Conservation (phyloP, 2,888 invertebrate genomes). For the Seira musarum region DNA sequence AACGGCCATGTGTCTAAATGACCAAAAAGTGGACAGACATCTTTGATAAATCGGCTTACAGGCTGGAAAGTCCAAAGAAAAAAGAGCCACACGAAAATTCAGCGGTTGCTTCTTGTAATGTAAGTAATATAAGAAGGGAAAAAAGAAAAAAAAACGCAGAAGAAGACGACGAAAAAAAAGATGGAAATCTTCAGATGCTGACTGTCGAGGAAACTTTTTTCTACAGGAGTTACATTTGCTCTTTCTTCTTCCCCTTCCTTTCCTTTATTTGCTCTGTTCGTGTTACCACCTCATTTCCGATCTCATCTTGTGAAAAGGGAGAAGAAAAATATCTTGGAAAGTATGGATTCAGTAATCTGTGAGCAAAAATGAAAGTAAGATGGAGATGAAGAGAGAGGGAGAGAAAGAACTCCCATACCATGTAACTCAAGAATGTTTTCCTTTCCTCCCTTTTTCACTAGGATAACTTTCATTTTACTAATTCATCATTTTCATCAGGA, state of each 20-base stretch:
- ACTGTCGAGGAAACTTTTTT: conserved; percentile 43
- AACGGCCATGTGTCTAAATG: conserved; percentile 67
- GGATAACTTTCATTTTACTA: conserved; percentile 52
- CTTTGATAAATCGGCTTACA: conserved; percentile 67
- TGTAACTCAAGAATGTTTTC: neutral
- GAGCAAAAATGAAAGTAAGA: too few species aligned
- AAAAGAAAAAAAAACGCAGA: too few species aligned
- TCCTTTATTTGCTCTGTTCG: conserved; percentile 29
- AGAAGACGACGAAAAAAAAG: conserved; percentile 23
- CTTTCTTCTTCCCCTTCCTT: conserved; percentile 43
- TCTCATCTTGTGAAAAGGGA: conserved; percentile 40
- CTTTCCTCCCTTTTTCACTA: conserved; percentile 25
- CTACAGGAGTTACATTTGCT: conserved; percentile 38
- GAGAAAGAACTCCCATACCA: too few species aligned
- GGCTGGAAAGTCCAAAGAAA: conserved; percentile 30
- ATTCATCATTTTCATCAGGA: conserved; percentile 57
- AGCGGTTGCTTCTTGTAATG: too few species aligned
- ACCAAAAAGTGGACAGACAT: conserved; percentile 67
- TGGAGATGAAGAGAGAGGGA: too few species aligned
- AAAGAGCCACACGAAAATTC: too few species aligned
- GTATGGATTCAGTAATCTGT: too few species aligned
- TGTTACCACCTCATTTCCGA: conserved; percentile 59
- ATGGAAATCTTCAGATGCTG: conserved; percentile 54
- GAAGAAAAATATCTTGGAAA: conserved; percentile 20
- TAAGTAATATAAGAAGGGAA: too few species aligned